Conservation (phyloP, 2,797 vertebrate genomes). For the Champsocephalus gunnari region DNA sequence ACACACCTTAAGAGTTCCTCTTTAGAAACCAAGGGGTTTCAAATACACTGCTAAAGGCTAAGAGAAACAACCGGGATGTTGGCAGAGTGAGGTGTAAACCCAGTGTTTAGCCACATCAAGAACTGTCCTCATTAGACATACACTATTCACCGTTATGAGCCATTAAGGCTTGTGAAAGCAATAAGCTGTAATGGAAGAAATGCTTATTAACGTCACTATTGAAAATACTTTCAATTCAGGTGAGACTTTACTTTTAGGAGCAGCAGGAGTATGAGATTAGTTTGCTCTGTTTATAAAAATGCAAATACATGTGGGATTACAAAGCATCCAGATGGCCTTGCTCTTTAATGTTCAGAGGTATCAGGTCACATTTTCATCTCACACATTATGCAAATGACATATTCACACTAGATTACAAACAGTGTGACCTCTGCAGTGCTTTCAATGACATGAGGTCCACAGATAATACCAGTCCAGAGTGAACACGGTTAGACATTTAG, state of each 20-base stretch:
- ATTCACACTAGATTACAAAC: constrained; percentile 9
- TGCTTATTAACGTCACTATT: neutral
- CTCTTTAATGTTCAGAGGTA: constrained; percentile 4
- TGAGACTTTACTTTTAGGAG: neutral
- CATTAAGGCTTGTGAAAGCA: neutral
- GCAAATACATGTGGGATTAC: neutral
- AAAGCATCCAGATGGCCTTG: neutral
- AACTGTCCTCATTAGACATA: neutral
- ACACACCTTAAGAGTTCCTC: neutral
- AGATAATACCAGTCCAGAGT: neutral
- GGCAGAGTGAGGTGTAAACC: neutral
- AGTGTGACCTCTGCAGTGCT: constrained; percentile 18
- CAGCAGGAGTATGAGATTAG: neutral
- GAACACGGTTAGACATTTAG: neutral
- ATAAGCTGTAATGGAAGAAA: neutral
- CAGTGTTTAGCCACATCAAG: neutral
- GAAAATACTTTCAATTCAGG: neutral
- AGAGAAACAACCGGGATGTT: neutral
- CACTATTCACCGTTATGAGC: neutral
- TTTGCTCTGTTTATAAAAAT: neutral
- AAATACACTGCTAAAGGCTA: constrained; percentile 12
- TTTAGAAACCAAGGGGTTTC: neutral
- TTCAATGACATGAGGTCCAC: constrained; percentile 1
- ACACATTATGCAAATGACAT: constrained; percentile 11
- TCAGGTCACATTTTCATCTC: constrained; percentile 16